Percentiles rank a stretch among this genome's conserved stretches.
phyloP scores from a whole-genome alignment of 2,797 vertebrate species.

The Siniperca obscura region DNA sequence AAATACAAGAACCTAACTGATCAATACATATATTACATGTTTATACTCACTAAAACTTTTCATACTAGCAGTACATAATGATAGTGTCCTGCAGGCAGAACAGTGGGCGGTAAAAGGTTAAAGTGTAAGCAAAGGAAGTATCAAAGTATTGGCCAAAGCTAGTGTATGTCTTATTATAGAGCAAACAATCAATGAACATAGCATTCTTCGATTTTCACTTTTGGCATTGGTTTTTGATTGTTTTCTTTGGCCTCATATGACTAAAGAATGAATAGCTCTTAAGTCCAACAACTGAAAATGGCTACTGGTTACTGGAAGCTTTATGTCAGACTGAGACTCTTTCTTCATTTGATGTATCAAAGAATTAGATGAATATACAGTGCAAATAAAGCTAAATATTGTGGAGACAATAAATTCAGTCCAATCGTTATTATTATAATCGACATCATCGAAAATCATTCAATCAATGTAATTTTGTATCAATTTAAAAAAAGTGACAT shows the following conservation, averaged over 20 bases:
- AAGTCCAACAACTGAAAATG: neutral
- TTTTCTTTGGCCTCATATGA: neutral
- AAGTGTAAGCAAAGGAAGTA: conserved; percentile 3
- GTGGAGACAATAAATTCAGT: neutral
- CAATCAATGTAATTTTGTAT: neutral
- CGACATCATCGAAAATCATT: conserved; percentile 22
- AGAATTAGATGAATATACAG: neutral
- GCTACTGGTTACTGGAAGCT: neutral
- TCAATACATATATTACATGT: neutral
- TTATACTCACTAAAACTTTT: neutral
- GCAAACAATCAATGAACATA: conserved; percentile 16
- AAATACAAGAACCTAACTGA: neutral
- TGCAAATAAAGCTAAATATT: neutral
- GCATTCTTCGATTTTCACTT: neutral
- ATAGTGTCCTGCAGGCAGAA: conserved; percentile 4
- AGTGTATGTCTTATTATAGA: conserved; percentile 1
- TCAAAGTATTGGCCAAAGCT: neutral
- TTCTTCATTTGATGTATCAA: neutral
- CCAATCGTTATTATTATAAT: neutral
- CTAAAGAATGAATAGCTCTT: neutral
- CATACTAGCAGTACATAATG: neutral
- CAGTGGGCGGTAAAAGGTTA: conserved; percentile 1
- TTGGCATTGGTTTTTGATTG: neutral
- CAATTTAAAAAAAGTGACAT: neutral
- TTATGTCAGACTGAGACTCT: neutral